Evolutionary conservation across 2,888 invertebrate genomes (phyloP), one percentile per base, ranked within the genome.

Genomic region (Lampropteryx suffumata): DNA sequence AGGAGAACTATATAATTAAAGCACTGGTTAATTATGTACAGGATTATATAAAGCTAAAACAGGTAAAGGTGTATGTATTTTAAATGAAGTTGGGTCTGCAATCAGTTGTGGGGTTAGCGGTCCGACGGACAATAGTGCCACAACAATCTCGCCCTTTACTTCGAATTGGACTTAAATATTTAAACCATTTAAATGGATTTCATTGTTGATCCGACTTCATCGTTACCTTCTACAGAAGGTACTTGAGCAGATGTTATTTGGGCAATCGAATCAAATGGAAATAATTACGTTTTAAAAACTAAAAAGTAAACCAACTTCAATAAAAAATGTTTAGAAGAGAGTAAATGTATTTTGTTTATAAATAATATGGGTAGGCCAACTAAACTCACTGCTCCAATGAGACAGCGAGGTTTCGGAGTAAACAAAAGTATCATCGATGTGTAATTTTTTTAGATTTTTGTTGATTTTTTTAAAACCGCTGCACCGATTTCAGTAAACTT

Each of bases 101-200:
- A 88, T 84, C 87, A 85, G 87, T 73, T 73, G 80, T 63, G 80
- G 82, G 85, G 80, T 79, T 78, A 67, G 79, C 77, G 77, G 79
- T 79, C 75, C 72, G 71, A 55, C 79, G 84, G 84, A 86, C 88
- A 84, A 84, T 84, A 79, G 79, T 82, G 79, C 81, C 84, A 83
- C 87, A 87, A 85, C 85, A 85, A 87, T 86, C 82, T 82, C 84
- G 82, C 82, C 89, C 88, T 88, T 87, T 83, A 79, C 82, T 79
- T 83, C 75, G 73, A 79, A 87, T 87, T 88, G 85, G 82, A 84
- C 79, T 84, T 90, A 75, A 90, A 90, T 90, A 90, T 90, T 90
- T 86, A 88, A 84, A 82, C 76, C 78, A 79, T 79, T 84, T 85
- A 86, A 89, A 86, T 85, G 87, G 86, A 82, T 88, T 90, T 83